These are phyloP conservation scores for Caiman crocodilus DNA, from an alignment of 2,797 vertebrate genomes.

Conservation along the genomic window DNA sequence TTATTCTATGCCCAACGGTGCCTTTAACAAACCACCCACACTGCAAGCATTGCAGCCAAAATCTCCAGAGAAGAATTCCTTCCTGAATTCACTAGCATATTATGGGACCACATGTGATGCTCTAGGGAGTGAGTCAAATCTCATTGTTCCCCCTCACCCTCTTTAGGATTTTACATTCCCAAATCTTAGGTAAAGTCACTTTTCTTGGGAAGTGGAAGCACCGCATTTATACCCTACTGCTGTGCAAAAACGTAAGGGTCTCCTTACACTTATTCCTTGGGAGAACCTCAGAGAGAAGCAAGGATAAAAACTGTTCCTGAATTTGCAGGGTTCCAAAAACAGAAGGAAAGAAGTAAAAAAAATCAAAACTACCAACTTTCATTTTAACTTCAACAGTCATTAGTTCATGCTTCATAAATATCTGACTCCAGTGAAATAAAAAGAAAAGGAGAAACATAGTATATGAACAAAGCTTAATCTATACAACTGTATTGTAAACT, in stretches of 20 bases:
- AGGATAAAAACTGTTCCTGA: conserved; percentile 1
- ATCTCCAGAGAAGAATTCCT: not conserved
- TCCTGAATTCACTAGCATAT: not conserved
- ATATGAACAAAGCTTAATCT: not conserved
- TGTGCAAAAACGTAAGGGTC: not conserved
- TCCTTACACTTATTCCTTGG: not conserved
- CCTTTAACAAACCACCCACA: not conserved
- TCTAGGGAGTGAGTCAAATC: not conserved
- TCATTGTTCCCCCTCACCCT: not conserved
- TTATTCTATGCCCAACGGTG: not conserved
- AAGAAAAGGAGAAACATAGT: not conserved
- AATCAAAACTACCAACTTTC: not conserved
- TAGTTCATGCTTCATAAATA: not conserved
- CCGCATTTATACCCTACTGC: not conserved
- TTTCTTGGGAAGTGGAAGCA: not conserved
- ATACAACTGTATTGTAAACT: not conserved
- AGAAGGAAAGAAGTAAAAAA: not conserved
- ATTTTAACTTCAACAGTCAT: not conserved
- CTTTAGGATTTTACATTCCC: not conserved
- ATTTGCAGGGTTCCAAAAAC: not conserved
- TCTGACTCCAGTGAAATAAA: not conserved
- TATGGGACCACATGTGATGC: not conserved
- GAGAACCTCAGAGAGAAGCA: not conserved
- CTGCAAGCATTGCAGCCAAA: not conserved
- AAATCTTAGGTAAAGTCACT: not conserved